A percentile compares a stretch with the other conserved stretches of the same genome.
Evolutionary conservation across 2,888 invertebrate species (phyloP).

Genomic region (Oscheius sp.): DNA sequence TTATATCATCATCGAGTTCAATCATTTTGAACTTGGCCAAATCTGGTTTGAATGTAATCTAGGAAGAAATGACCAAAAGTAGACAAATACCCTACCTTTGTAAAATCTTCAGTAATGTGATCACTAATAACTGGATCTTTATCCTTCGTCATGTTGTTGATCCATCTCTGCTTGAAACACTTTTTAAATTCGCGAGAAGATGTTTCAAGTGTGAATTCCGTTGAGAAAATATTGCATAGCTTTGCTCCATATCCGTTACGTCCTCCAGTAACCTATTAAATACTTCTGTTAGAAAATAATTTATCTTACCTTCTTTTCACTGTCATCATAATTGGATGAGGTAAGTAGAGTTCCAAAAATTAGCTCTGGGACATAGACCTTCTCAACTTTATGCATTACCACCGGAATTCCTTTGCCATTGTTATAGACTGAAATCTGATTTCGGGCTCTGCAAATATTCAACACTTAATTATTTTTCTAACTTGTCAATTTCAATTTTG

Average conservation of each 20-base stretch:
- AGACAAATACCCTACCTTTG: conserved; percentile 78
- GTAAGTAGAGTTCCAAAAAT: conserved; percentile 98
- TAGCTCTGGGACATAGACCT: conserved; percentile 98
- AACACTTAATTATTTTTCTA: conserved; percentile 4
- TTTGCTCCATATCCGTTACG: conserved; percentile 99
- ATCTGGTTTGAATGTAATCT: conserved; percentile 91
- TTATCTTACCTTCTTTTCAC: conserved; percentile 92
- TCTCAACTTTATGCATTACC: conserved; percentile 85
- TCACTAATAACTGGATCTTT: conserved; percentile 79
- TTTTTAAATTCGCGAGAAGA: conserved; percentile 83
- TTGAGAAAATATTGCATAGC: conserved; percentile 97
- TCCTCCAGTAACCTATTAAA: conserved; percentile 75
- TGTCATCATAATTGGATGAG: conserved; percentile 97
- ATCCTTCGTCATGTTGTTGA: conserved; percentile 90
- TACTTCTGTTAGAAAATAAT: too few species aligned
- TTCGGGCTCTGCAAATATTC: conserved; percentile 79
- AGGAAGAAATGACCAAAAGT: too few species aligned
- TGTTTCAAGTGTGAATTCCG: conserved; percentile 93
- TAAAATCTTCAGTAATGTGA: conserved; percentile 82
- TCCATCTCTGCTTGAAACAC: conserved; percentile 95
- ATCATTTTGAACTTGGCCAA: conserved; percentile 94
- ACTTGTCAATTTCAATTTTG: conserved; percentile 78
- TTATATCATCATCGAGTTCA: conserved; percentile 87
- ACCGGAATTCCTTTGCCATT: conserved; percentile 98
- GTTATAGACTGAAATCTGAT: conserved; percentile 91